Evolutionary conservation across 2,797 vertebrate species (phyloP).

Genomic region (Gymnothorax reevesii): DNA sequence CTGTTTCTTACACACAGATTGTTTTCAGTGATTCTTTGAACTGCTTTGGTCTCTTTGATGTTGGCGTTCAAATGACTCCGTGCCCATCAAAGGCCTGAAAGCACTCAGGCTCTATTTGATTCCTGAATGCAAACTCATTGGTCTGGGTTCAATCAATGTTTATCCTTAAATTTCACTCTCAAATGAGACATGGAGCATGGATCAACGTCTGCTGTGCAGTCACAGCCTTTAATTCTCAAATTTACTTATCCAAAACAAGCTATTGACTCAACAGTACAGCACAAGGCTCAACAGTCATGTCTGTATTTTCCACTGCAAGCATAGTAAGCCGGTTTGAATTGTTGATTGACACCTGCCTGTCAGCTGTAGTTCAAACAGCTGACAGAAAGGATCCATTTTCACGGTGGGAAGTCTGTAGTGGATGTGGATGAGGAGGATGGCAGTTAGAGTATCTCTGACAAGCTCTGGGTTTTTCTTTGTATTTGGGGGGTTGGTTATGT

Average conservation of each 20-base stretch:
- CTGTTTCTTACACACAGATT: background rate
- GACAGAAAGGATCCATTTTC: background rate
- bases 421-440: slow-evolving; percentile 31
- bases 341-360: background rate
- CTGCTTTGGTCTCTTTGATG: background rate
- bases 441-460: background rate
- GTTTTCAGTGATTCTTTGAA: background rate
- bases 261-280: background rate
- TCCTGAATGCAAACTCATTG: background rate
- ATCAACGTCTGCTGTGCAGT: background rate
- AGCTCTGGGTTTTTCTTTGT: background rate
- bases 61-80: background rate
- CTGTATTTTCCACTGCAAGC: background rate
- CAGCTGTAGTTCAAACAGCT: background rate
- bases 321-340: background rate
- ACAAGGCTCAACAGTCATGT: background rate
- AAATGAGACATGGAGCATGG: background rate
- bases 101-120: background rate
- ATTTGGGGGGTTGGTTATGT: too few relatives aligned
- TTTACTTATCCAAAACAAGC: background rate
- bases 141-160: background rate
- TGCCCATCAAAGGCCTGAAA: background rate
- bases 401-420: background rate
- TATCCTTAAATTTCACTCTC: background rate
- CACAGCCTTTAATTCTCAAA: background rate